Percentiles rank a stretch among this genome's conserved stretches.
phyloP scores from a whole-genome alignment of 2,797 vertebrate species.

The Pyrocephalus nanus region DNA sequence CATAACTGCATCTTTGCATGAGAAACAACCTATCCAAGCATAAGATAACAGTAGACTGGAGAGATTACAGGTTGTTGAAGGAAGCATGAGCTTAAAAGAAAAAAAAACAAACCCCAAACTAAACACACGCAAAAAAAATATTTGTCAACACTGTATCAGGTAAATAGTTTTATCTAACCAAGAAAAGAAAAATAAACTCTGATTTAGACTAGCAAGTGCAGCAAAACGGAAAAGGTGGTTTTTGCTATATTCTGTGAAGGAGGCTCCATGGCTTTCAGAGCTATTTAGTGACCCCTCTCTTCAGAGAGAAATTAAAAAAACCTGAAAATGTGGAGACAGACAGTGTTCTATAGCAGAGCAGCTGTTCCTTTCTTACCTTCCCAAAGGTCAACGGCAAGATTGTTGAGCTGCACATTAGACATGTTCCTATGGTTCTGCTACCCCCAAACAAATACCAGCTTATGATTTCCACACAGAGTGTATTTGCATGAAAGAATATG shows the following conservation, averaged over 20 bases:
- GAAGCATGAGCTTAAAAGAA: not conserved
- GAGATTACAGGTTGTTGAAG: not conserved
- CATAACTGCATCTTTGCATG: not conserved
- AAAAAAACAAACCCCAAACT: not conserved
- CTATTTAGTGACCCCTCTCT: not conserved
- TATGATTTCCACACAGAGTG: not conserved
- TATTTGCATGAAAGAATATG: not conserved
- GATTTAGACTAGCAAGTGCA: not conserved
- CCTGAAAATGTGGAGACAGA: not conserved
- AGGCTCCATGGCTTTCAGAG: not conserved
- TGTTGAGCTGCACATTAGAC: not conserved
- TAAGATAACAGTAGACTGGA: not conserved
- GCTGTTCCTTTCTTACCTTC: not conserved
- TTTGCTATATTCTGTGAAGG: not conserved
- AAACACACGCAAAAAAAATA: not conserved
- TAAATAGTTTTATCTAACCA: not conserved
- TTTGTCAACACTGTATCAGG: not conserved
- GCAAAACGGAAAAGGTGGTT: not conserved
- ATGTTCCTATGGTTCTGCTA: not conserved
- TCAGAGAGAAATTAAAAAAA: not conserved
- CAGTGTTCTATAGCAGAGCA: not conserved
- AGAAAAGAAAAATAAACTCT: not conserved
- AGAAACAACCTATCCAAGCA: not conserved
- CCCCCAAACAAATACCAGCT: not conserved
- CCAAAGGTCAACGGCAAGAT: not conserved